Base-by-base conservation (phyloP, 2,113 vertebrate species). In the Blennius ocellaris region DNA sequence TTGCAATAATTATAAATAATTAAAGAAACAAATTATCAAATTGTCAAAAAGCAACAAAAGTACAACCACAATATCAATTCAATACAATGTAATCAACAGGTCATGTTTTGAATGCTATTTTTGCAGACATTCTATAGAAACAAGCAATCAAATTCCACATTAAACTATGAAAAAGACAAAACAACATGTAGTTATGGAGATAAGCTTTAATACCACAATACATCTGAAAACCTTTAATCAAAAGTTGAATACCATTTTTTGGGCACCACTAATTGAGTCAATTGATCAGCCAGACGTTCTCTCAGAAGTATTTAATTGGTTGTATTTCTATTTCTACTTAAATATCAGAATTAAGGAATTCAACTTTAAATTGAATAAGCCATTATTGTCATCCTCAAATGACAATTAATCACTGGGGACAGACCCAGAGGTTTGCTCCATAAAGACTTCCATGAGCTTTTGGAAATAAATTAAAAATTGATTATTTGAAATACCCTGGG, bases 391-490 rank as follows among this genome's bases (percentile, higher is more conserved):
- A 73, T 63, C 11, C 37, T 14, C 11, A 80, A 55, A 68, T 59
- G 56, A 41, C 16, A 75, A 40, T 51, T 40, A 51, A 5, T 62
- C 16, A 68, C 17, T 68, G 21, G 21, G 54, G 55, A 16, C 47
- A 5, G 21, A 50, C 49, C 52, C 48, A 52, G 17, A 36, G 49
- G 12, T 45, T 64, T 77, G 60, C 11, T 83, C 53, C 52, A 64
- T 37, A 17, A 7, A 48, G 9, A 17, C 43, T 48, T 78, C 66
- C 63, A 36, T 75, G 54, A 65, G 16, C 21, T 55, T 55, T 54
- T 67, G 49, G 38, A 63, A 84, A 87, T 76, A 53, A 86, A 84
- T 89, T 81, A 73, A 80, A 8, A 58, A 82, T 74, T 86, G 50
- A 83, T 86, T 81, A 64, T 73, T 38, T 83, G 14, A 65, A 73